Percentiles rank a stretch among this genome's conserved stretches.
phyloP scores from a whole-genome alignment of 2,797 vertebrate genomes.

The Myotis pilosus region DNA sequence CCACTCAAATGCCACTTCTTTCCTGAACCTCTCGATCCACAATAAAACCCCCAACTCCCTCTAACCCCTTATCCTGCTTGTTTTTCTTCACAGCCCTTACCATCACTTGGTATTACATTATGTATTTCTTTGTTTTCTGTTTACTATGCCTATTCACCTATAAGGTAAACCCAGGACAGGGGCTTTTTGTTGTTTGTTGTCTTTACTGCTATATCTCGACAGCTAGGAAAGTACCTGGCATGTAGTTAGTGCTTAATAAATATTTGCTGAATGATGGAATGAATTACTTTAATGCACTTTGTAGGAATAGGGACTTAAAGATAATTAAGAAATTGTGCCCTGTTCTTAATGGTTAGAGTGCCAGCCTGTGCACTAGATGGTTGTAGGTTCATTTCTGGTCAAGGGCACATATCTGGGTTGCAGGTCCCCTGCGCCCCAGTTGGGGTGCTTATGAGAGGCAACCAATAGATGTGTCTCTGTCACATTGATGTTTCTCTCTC shows the following conservation, averaged over 20 bases:
- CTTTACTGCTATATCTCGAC: not conserved
- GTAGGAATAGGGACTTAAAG: not conserved
- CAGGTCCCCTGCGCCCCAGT: too few relatives aligned
- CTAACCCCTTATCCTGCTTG: not conserved
- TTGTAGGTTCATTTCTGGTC: too few relatives aligned
- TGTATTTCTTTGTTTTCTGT: not conserved
- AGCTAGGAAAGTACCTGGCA: not conserved
- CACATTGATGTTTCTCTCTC: too few relatives aligned
- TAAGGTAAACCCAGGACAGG: not conserved
- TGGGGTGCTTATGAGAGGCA: too few relatives aligned
- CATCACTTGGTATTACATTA: not conserved
- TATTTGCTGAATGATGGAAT: not conserved
- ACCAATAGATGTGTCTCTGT: too few relatives aligned
- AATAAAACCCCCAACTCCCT: not conserved
- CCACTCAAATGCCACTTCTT: not conserved
- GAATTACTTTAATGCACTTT: not conserved
- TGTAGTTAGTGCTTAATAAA: not conserved
- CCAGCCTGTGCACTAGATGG: too few relatives aligned
- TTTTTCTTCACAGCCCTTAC: not conserved
- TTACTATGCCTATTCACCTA: not conserved
- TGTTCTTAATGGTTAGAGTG: too few relatives aligned
- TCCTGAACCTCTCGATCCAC: not conserved
- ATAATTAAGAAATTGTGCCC: not conserved
- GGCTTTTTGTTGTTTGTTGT: not conserved
- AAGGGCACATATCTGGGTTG: too few relatives aligned